These are phyloP conservation scores for Struthidea cinerea DNA, from an alignment of 2,113 vertebrate genomes.

Conservation along the genomic window DNA sequence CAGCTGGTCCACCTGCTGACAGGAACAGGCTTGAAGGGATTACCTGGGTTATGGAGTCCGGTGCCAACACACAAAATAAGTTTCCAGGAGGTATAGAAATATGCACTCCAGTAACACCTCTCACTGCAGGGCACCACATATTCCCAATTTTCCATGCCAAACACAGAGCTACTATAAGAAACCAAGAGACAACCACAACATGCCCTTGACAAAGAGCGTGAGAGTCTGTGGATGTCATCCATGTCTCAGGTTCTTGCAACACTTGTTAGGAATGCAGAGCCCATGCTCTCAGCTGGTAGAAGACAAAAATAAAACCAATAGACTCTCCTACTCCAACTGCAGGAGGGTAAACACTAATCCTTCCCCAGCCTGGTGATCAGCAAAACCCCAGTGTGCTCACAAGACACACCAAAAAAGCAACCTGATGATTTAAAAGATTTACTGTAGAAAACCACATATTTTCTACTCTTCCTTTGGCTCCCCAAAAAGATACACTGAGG, in stretches of 20 bases:
- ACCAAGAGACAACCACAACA: neutral
- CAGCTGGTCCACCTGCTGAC: fast-evolving
- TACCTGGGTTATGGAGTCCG: neutral
- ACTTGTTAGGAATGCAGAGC: neutral
- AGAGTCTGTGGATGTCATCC: neutral
- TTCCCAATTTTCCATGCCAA: neutral
- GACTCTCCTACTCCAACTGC: neutral
- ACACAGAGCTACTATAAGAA: neutral
- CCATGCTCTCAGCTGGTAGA: neutral
- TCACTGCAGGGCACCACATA: neutral
- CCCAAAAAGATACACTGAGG: neutral
- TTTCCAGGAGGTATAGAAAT: neutral
- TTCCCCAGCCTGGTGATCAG: neutral
- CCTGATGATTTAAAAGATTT: neutral
- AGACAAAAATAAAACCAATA: neutral
- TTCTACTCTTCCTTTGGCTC: neutral
- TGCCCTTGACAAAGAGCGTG: neutral
- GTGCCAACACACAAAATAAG: neutral
- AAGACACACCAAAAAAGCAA: neutral
- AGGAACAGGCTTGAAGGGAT: neutral
- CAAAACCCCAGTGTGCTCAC: neutral
- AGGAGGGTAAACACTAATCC: neutral
- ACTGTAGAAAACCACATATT: neutral
- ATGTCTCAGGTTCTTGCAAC: neutral
- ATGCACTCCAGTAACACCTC: fast-evolving